Evolutionary conservation across 1,140 invertebrate species (phyloP), one percentile per base, ranked within the genome.

Genomic region (Aleiodes sp.): DNA sequence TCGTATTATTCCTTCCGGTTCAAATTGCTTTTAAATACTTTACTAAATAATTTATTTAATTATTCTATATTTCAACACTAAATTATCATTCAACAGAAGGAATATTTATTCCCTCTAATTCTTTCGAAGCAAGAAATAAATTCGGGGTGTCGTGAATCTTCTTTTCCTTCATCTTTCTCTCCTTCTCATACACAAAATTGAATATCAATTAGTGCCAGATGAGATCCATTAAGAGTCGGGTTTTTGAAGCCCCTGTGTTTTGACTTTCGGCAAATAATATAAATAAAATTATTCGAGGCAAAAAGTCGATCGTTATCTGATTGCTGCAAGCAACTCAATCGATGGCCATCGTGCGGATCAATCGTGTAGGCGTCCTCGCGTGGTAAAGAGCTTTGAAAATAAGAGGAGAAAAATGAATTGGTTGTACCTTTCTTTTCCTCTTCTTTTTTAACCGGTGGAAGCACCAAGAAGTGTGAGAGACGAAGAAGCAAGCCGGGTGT

Each of bases 291-390:
- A 21, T 16, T 4, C 10, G 46, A 52, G 3, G 46, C 2, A 21
- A 10, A 52, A 21, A 52, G 46, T 52, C 26, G 61, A 46, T 62
- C 10, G 29, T 68, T 62, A 41, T 60, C 37, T 21, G n/a, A 35
- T 19, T 37, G 52, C 4, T 61, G 46, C 26, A 65, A 72, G 73
- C 73, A 75, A 75, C 73, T 75, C 66, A 75, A 75, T 75, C 73
- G 71, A 75, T 69, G 68, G 65, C 28, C 69, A 63, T 66, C 66
- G n/a, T 21, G 67, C 24, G 64, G 29, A 75, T 71, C 63, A 65
- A 72, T 69, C 68, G 68, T 65, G 46, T 68, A 68, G 69, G 71
- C 60, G 39, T 64, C 24, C 24, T 41, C 16, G 61, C 29, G 61
- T 60, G 19, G 16, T 1, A 14, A 39, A 24, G 4, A 24, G 60